A percentile compares a stretch with the other conserved stretches of the same genome.
Conservation (phyloP, 2,888 invertebrate genomes). For the Eristalis tenax region DNA sequence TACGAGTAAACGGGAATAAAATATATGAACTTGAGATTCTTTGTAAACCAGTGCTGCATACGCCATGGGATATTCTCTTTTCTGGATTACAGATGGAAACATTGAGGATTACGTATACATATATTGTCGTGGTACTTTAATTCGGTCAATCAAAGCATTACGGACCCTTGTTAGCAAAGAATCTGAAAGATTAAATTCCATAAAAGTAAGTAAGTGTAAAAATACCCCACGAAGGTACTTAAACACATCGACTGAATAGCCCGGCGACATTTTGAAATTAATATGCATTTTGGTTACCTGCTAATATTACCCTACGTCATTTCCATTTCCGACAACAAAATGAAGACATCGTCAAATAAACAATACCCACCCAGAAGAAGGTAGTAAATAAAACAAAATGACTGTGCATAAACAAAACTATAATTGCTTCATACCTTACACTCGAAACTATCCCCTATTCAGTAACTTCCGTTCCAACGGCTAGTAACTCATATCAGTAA, state of each 20-base stretch:
- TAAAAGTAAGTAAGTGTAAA: too few relatives aligned
- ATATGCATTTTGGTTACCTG: neutral
- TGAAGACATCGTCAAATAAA: neutral
- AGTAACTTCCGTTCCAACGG: constrained; percentile 51
- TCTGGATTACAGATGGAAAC: too few relatives aligned
- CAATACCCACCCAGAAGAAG: constrained; percentile 13
- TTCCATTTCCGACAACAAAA: neutral
- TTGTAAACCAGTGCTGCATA: too few relatives aligned
- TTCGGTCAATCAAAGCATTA: too few relatives aligned
- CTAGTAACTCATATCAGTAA: constrained; percentile 38
- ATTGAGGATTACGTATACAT: too few relatives aligned
- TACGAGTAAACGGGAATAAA: too few relatives aligned
- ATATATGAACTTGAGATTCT: too few relatives aligned
- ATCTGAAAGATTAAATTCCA: too few relatives aligned
- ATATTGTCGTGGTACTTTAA: too few relatives aligned
- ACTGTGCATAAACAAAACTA: constrained; percentile 18
- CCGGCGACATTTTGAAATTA: neutral
- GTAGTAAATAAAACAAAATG: constrained; percentile 2
- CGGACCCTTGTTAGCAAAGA: too few relatives aligned
- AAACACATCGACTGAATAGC: neutral
- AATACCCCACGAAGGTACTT: too few relatives aligned
- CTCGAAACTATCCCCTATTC: constrained; percentile 14
- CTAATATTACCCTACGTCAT: neutral
- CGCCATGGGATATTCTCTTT: too few relatives aligned
- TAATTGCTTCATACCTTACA: constrained; percentile 10